phyloP scores from a whole-genome alignment of 2,797 vertebrate genomes.

The Halcyon smyrnensis region DNA sequence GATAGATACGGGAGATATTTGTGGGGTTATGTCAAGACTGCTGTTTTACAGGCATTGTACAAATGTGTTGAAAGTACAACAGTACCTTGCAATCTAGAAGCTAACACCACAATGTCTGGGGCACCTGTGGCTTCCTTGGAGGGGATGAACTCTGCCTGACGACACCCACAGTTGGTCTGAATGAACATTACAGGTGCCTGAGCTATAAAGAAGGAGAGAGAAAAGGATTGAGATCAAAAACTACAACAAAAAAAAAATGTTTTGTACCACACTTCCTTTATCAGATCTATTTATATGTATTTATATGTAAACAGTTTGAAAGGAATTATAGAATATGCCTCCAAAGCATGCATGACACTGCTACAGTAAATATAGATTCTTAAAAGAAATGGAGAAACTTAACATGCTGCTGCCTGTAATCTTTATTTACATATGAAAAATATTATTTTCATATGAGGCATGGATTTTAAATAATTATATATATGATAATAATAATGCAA shows the following conservation, averaged over 20 bases:
- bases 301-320: not conserved
- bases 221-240: not conserved
- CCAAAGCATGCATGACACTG: not conserved
- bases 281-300: not conserved
- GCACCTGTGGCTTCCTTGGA: not conserved
- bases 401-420: not conserved
- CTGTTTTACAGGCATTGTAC: not conserved
- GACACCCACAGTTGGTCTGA: not conserved
- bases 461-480: not conserved
- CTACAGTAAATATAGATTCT: not conserved
- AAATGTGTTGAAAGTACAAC: not conserved
- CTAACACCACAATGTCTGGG: rapidly evolving
- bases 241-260: not conserved
- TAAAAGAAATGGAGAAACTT: not conserved
- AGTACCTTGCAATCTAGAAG: not conserved
- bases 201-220: not conserved
- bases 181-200: not conserved
- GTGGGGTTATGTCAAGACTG: not conserved
- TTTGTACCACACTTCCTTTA: not conserved
- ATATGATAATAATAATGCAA: not conserved
- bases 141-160: not conserved
- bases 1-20: not conserved
- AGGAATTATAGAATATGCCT: not conserved
- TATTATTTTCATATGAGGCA: not conserved
- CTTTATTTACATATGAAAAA: not conserved